Conservation (phyloP, 2,113 vertebrate genomes). For the Ibidorhyncha struthersii region DNA sequence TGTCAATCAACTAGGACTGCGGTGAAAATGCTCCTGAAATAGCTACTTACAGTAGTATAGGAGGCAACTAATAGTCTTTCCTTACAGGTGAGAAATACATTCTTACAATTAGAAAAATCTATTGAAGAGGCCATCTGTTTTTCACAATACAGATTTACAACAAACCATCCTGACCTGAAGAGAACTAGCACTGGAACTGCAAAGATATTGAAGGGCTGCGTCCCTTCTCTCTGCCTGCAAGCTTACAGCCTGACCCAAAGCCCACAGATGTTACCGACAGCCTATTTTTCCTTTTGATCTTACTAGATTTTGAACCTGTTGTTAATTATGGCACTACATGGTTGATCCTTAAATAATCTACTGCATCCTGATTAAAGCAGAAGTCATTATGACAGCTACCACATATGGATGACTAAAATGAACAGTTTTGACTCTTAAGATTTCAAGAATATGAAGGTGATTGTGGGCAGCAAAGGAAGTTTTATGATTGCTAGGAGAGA, state of each 20-base stretch:
- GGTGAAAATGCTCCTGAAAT: conserved; percentile 1
- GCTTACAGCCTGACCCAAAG: not conserved
- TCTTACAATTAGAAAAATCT: not conserved
- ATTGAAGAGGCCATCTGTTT: not conserved
- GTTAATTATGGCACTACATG: not conserved
- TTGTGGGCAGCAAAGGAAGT: not conserved
- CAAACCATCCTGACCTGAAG: not conserved
- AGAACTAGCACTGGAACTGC: not conserved
- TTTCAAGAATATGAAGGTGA: not conserved
- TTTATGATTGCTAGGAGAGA: not conserved
- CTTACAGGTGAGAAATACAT: not conserved
- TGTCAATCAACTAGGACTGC: not conserved
- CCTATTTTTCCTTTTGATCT: not conserved
- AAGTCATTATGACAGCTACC: not conserved
- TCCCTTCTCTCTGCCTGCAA: not conserved
- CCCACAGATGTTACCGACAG: not conserved
- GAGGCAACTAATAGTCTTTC: not conserved
- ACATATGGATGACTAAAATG: not conserved
- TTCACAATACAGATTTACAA: not conserved
- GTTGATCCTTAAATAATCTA: not conserved
- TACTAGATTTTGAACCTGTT: not conserved
- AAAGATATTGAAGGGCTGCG: not conserved
- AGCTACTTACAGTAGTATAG: not conserved
- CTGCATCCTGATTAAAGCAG: not conserved
- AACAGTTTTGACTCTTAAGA: not conserved